Conservation (phyloP, 1,140 invertebrate genomes). For the Cyclina sinensis region DNA sequence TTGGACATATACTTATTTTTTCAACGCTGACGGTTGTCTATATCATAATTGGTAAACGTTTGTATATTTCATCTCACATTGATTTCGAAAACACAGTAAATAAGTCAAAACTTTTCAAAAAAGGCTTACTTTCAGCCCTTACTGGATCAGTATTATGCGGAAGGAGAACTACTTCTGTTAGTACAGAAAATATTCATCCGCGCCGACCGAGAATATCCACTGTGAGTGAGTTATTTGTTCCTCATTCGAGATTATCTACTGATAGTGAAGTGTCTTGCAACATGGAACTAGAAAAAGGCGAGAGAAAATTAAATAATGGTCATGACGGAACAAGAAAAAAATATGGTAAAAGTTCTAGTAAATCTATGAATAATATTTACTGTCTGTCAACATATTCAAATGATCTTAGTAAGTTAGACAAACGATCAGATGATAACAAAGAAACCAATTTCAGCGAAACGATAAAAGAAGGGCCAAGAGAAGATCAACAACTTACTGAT, state of each 20-base stretch:
- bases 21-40: conserved; percentile 4
- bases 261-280: background rate
- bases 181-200: background rate
- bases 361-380: background rate
- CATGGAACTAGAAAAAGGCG: background rate
- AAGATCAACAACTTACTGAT: background rate
- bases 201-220: background rate
- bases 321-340: background rate
- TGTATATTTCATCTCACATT: conserved; percentile 41
- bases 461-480: no score
- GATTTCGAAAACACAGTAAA: background rate
- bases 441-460: no score
- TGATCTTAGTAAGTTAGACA: background rate
- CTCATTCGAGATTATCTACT: background rate
- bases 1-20: conserved; percentile 44
- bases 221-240: background rate
- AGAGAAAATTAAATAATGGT: background rate
- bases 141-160: conserved; percentile 23
- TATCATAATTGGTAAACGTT: conserved; percentile 13
- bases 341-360: background rate
- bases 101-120: background rate
- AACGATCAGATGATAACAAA: background rate
- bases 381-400: background rate
- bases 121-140: conserved; percentile 24
- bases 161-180: background rate